Evolutionary conservation across 2,888 invertebrate species (phyloP).

Genomic region (Drosophila ezoana): DNA sequence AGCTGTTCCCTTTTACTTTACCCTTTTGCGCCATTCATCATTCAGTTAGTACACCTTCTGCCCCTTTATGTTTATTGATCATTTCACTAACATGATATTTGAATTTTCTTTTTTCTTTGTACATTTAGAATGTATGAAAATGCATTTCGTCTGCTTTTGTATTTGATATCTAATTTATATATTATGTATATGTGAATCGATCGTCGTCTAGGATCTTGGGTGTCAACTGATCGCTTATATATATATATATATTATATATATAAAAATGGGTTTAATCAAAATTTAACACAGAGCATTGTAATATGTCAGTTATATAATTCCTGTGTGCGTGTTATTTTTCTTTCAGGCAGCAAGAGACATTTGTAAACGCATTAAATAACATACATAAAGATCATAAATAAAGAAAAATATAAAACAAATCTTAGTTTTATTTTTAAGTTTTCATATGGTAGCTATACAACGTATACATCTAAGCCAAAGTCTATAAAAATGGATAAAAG

Average conservation of each 20-base stretch:
- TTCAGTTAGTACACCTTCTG: slow-evolving; percentile 14
- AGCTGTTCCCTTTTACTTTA: slow-evolving; percentile 17
- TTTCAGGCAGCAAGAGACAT: slow-evolving; percentile 54
- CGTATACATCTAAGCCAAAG: no score
- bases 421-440: background rate
- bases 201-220: slow-evolving; percentile 9
- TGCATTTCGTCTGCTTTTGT: slow-evolving; percentile 66
- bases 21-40: slow-evolving; percentile 7
- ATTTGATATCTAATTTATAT: slow-evolving; percentile 57
- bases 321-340: slow-evolving; percentile 48
- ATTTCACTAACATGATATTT: slow-evolving; percentile 19
- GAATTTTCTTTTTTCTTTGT: slow-evolving; percentile 47
- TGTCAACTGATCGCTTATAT: slow-evolving; percentile 29
- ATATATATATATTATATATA: slow-evolving; percentile 43
- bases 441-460: no score
- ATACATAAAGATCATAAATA: slow-evolving; percentile 35
- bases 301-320: slow-evolving; percentile 43
- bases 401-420: slow-evolving; percentile 19
- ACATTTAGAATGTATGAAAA: slow-evolving; percentile 72
- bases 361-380: slow-evolving; percentile 67
- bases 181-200: slow-evolving; percentile 42
- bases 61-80: slow-evolving; percentile 18
- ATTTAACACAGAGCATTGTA: slow-evolving; percentile 54
- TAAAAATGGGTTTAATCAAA: slow-evolving; percentile 31
- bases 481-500: no score